phyloP scores from a whole-genome alignment of 2,113 vertebrate species.

The Puma concolor region DNA sequence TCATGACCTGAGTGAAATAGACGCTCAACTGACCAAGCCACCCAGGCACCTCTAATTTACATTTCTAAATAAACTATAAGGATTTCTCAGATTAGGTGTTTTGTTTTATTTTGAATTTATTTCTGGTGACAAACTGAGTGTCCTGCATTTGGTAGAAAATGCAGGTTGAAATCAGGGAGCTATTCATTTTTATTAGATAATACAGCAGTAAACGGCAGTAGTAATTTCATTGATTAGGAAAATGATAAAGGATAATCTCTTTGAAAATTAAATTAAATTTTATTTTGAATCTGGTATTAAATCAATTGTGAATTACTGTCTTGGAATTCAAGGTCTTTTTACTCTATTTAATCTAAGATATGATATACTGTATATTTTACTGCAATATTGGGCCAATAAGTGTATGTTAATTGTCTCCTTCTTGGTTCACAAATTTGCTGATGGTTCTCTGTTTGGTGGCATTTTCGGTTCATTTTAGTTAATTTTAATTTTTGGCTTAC shows the following conservation, averaged over 20 bases:
- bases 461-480: not conserved
- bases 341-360: not conserved
- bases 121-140: not conserved
- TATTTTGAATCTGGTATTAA: not conserved
- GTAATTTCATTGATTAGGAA: not conserved
- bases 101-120: not conserved
- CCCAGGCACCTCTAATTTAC: not conserved
- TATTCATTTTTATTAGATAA: slow-evolving; percentile 34
- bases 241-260: not conserved
- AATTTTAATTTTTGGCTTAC: not conserved
- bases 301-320: not conserved
- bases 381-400: not conserved
- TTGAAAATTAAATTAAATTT: not conserved
- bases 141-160: not conserved
- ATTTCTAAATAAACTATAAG: not conserved
- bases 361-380: not conserved
- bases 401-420: not conserved
- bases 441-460: accelerated
- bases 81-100: not conserved
- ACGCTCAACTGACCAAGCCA: no score
- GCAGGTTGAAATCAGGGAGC: not conserved
- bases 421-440: not conserved
- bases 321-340: not conserved
- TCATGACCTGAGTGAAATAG: no score
- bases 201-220: not conserved